These are phyloP conservation scores for Panulirus ornatus DNA, from an alignment of 1,140 invertebrate genomes.

Conservation along the genomic window DNA sequence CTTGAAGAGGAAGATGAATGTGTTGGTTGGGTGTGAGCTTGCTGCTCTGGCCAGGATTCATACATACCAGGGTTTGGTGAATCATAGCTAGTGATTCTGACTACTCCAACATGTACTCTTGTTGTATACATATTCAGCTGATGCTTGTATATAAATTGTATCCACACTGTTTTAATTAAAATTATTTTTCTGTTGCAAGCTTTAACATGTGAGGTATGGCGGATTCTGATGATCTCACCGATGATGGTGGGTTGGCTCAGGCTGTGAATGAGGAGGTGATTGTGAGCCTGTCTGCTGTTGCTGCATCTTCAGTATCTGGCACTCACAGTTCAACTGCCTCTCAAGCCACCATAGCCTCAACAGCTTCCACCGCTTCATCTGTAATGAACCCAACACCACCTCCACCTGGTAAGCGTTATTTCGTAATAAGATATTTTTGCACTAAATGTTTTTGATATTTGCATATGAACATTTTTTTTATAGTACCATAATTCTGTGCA, in stretches of 20 bases:
- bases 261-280: conserved; percentile 61
- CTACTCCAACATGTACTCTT: no score
- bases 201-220: conserved; percentile 43
- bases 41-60: not conserved
- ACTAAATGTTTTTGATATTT: no score
- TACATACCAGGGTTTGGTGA: not conserved
- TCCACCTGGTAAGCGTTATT: conserved; percentile 17
- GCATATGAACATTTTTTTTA: no score
- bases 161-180: not conserved
- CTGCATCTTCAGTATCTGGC: not conserved
- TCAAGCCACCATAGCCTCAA: conserved; percentile 39
- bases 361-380: not conserved
- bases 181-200: no score
- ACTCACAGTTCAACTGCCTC: conserved; percentile 1
- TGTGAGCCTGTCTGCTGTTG: conserved; percentile 16
- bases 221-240: conserved; percentile 31
- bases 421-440: no score
- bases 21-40: not conserved
- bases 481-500: no score
- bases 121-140: no score
- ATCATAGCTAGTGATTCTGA: no score
- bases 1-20: not conserved
- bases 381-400: conserved; percentile 45
- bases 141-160: no score
- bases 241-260: conserved; percentile 44